Evolutionary conservation across 2,113 vertebrate genomes (phyloP).

Genomic region (Hassar affinis): DNA sequence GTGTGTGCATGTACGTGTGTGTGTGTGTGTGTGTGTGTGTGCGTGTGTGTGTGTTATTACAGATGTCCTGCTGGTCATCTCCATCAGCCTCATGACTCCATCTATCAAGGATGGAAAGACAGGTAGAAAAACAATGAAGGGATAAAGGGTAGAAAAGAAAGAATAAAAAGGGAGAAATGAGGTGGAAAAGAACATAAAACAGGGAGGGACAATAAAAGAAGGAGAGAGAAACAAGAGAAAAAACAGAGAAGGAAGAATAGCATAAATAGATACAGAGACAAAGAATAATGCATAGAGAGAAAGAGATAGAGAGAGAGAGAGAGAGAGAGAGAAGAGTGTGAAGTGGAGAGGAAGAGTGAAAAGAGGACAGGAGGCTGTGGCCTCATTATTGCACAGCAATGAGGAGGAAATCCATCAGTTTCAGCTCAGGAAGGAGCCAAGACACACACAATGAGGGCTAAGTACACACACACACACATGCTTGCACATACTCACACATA

Average conservation of each 20-base stretch:
- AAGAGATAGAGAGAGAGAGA: neutral
- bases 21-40: no score
- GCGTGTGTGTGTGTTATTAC: no score
- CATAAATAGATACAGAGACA: no score
- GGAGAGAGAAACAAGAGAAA: neutral
- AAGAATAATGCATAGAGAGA: neutral
- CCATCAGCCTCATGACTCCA: slow-evolving; percentile 25
- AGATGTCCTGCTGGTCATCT: slow-evolving; percentile 6
- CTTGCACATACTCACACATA: slow-evolving; percentile 39
- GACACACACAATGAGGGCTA: slow-evolving; percentile 4
- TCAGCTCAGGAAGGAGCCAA: slow-evolving; percentile 8
- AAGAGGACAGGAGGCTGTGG: slow-evolving; percentile 7
- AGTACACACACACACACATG: slow-evolving; percentile 48
- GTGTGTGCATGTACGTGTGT: no score
- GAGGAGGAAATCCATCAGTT: slow-evolving; percentile 26
- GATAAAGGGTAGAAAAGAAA: neutral
- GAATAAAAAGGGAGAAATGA: neutral
- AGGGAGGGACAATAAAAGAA: neutral
- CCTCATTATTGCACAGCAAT: slow-evolving; percentile 21
- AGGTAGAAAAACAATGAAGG: neutral
- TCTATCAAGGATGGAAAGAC: neutral
- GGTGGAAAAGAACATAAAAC: neutral
- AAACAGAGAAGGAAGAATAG: no score
- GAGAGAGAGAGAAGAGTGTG: no score
- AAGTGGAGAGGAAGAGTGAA: neutral